Evolutionary conservation across 2,113 vertebrate genomes (phyloP).

Genomic region (Mus pahari): DNA sequence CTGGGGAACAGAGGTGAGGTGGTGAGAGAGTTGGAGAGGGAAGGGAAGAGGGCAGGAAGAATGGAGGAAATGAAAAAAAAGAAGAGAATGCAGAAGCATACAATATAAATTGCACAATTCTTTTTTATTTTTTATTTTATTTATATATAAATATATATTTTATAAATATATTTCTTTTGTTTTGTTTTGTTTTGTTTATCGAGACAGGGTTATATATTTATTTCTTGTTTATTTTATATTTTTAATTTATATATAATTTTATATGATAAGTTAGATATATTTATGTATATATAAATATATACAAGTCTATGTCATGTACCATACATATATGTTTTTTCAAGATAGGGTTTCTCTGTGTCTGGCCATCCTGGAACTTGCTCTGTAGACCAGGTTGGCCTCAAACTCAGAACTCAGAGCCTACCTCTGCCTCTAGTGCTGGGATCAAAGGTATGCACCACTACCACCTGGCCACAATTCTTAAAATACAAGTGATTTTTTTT

Average conservation of each 20-base stretch:
- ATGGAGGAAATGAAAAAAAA: neutral
- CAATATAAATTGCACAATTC: neutral
- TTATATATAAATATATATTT: neutral
- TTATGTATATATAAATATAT: too few species aligned
- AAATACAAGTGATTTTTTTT: neutral
- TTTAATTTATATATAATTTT: too few species aligned
- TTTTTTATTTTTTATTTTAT: neutral
- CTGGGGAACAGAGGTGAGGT: conserved; percentile 79
- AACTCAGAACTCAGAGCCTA: neutral
- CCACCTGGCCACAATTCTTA: neutral
- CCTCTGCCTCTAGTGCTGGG: neutral
- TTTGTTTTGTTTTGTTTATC: too few species aligned
- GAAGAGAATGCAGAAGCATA: neutral
- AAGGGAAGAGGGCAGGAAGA: rapidly evolving
- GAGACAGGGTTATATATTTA: too few species aligned
- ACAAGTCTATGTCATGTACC: neutral
- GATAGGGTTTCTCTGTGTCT: neutral
- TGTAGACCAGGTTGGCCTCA: neutral
- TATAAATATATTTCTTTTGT: too few species aligned
- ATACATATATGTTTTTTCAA: neutral
- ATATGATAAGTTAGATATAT: too few species aligned
- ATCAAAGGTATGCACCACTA: neutral
- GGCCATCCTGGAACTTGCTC: neutral
- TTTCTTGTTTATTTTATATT: too few species aligned
- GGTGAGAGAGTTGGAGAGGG: neutral